Evolutionary conservation across 2,888 invertebrate genomes (phyloP), one percentile per base, ranked within the genome.

Genomic region (Nudaria mundana): DNA sequence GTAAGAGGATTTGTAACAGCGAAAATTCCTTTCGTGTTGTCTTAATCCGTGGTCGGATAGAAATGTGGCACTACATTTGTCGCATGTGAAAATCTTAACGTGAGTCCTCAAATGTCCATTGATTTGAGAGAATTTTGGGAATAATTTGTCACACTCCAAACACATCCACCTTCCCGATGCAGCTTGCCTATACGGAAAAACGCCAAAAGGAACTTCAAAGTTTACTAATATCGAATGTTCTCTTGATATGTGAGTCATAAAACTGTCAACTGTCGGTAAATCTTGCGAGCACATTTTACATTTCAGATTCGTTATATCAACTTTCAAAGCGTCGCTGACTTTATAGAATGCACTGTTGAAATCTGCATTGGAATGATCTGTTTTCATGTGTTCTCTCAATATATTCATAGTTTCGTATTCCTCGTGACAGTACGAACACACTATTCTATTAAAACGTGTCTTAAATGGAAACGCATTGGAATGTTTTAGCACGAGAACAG

Each of bases 391-490:
- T n/a, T 72, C 73, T 24, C 86, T 72, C 35, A 87, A 63, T 3
- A 76, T 67, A 5, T 81, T 69, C 81, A 86, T 85, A 3, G 76
- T 76, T 52, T 84, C 79, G 42, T 83, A 83, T 49, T 86, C 84
- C 40, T 86, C 86, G 50, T 85, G 83, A 53, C 86, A 87, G 56
- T 86, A 87, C 0, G 86, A 85, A 51, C 86, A 87, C 11, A 85
- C 66, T 34, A 86, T 85, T 54, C 84, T 76, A 69, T 86, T 86
- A 63, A 87, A 86, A 43, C 86, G 73, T 5, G 86, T 86, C 61
- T 86, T 86, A 76, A 87, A 87, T 4, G 86, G 86, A 49, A 80
- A 81, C 4, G 86, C 86, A 23, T 81, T 79, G 8, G 86, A 86
- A 61, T 83, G 73, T 60, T 76, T 85, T 49, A 86, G 55, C 41